Percentiles rank a stretch among this genome's conserved stretches.
Evolutionary conservation across 2,797 vertebrate species (phyloP).

Genomic region (Fistularia commersonii): DNA sequence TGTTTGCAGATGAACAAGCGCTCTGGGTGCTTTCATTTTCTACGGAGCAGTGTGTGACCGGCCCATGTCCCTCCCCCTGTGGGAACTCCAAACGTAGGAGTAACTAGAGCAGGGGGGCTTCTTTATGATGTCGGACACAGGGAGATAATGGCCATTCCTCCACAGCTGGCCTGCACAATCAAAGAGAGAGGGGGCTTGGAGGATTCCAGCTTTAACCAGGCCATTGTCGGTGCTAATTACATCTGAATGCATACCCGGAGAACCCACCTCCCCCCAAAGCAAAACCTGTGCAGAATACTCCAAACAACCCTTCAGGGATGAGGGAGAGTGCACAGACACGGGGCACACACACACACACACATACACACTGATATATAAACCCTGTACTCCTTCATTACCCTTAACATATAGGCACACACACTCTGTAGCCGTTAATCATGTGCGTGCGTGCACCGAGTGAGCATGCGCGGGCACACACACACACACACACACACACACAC

Average conservation of each 20-base stretch:
- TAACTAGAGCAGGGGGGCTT: conserved; percentile 55
- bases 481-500: conserved; percentile 41
- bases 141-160: conserved; percentile 80
- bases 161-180: conserved; percentile 81
- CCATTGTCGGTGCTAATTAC: conserved; percentile 93
- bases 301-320: conserved; percentile 67
- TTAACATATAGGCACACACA: conserved; percentile 14
- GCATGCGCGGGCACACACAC: too few species aligned
- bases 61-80: conserved; percentile 66
- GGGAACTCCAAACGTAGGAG: conserved; percentile 65
- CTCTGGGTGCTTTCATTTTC: conserved; percentile 56
- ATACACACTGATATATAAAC: conserved; percentile 12
- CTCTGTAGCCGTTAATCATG: conserved; percentile 32
- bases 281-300: conserved; percentile 67
- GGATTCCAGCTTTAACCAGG: conserved; percentile 92
- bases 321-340: conserved; percentile 42
- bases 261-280: conserved; percentile 66
- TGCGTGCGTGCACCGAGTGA: too few species aligned
- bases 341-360: conserved; percentile 31
- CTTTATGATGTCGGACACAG: conserved; percentile 73
- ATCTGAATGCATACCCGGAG: conserved; percentile 90
- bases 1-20: conserved; percentile 4
- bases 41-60: conserved; percentile 51
- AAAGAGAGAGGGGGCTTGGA: conserved; percentile 75
- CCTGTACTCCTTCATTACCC: conserved; percentile 13